A percentile compares a stretch with the other conserved stretches of the same genome.
Conservation (phyloP, 2,797 vertebrate species). For the Ciconia nigra region DNA sequence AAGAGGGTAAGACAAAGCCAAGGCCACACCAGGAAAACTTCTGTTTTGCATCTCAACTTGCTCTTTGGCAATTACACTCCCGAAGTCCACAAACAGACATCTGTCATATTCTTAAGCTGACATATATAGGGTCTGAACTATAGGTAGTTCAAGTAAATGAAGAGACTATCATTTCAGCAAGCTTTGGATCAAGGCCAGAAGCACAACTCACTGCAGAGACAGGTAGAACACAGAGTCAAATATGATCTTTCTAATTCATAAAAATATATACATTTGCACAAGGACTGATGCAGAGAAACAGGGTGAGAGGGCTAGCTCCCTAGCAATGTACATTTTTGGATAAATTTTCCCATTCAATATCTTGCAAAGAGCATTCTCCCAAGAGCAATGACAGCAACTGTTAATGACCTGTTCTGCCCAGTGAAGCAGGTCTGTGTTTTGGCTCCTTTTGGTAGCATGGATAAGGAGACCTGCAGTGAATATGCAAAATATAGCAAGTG, state of each 20-base stretch:
- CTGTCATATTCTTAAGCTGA: background rate
- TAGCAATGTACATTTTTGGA: background rate
- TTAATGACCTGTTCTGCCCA: background rate
- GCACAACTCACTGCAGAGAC: background rate
- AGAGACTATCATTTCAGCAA: background rate
- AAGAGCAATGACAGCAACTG: background rate
- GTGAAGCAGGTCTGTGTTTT: background rate
- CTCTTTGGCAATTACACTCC: background rate
- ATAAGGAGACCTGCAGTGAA: background rate
- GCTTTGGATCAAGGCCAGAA: background rate
- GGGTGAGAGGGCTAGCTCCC: background rate
- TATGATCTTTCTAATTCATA: background rate
- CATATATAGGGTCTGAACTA: background rate
- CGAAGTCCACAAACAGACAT: background rate
- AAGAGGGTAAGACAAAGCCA: slow-evolving; percentile 10
- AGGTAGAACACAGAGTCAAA: background rate
- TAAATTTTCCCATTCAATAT: background rate
- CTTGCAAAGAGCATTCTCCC: background rate
- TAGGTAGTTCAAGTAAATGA: background rate
- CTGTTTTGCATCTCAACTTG: background rate
- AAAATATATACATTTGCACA: background rate
- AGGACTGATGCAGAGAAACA: background rate
- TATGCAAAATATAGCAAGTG: background rate
- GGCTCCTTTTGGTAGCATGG: background rate
- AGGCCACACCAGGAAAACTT: background rate